phyloP scores from a whole-genome alignment of 1,140 invertebrate genomes.

The Macrosteles quadrilineatus region DNA sequence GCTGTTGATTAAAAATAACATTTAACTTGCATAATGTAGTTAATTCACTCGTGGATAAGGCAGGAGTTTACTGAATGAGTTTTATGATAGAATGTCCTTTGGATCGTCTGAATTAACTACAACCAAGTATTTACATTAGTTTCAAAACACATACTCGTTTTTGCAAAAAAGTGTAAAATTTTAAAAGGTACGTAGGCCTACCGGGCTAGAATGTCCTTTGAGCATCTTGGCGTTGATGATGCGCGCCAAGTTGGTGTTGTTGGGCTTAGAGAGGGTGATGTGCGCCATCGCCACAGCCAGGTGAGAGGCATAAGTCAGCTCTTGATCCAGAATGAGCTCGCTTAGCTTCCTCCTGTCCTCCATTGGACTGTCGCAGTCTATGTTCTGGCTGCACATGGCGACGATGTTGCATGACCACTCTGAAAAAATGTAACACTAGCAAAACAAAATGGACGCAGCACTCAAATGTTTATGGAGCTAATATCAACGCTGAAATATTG shows the following conservation, averaged over 20 bases:
- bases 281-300: conserved; percentile 77
- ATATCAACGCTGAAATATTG: too few relatives aligned
- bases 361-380: conserved; percentile 58
- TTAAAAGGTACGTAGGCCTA: background rate
- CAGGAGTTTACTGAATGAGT: background rate
- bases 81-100: conserved; percentile 8
- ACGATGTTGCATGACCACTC: conserved; percentile 37
- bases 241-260: conserved; percentile 71
- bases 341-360: conserved; percentile 65
- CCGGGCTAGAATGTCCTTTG: conserved; percentile 18
- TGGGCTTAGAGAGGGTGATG: conserved; percentile 59
- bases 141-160: background rate
- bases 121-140: background rate
- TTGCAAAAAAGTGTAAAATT: background rate
- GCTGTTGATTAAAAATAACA: too few relatives aligned
- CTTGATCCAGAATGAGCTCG: conserved; percentile 74
- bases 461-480: too few relatives aligned
- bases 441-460: too few relatives aligned
- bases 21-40: too few relatives aligned
- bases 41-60: too few relatives aligned
- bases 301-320: conserved; percentile 79
- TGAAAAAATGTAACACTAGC: too few relatives aligned
- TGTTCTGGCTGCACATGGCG: conserved; percentile 36
- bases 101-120: conserved; percentile 43
- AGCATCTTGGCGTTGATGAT: conserved; percentile 62